These are phyloP conservation scores for Galaxias olidus DNA, from an alignment of 2,797 vertebrate species.

Conservation along the genomic window DNA sequence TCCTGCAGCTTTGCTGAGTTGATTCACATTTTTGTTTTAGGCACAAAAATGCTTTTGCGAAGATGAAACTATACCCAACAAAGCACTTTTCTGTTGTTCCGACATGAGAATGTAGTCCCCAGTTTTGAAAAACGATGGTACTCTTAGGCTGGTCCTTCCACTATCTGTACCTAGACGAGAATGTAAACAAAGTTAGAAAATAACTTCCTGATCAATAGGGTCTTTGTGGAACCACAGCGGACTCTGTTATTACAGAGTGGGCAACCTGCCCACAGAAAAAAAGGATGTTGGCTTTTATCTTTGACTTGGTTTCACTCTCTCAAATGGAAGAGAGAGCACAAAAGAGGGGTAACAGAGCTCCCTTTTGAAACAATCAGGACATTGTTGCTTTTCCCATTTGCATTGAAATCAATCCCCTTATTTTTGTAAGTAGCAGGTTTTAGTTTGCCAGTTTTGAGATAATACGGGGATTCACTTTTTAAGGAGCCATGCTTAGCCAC, in stretches of 20 bases:
- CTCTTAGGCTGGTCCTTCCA: background rate
- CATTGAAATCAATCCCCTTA: slow-evolving; percentile 53
- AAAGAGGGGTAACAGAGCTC: slow-evolving; percentile 41
- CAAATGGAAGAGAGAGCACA: slow-evolving; percentile 42
- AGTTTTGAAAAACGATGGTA: no score
- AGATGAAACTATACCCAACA: no score
- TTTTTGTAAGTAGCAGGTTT: slow-evolving; percentile 24
- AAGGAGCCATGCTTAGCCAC: slow-evolving; percentile 21
- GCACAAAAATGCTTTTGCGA: no score
- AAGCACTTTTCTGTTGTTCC: no score
- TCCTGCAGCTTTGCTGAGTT: no score
- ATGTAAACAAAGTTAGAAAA: slow-evolving; percentile 28
- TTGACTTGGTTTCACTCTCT: slow-evolving; percentile 58
- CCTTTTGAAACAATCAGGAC: slow-evolving; percentile 60
- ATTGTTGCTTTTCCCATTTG: slow-evolving; percentile 61
- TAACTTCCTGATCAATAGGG: slow-evolving; percentile 43
- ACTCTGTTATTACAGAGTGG: slow-evolving; percentile 28
- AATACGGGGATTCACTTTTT: slow-evolving; percentile 27
- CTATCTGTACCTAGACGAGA: background rate
- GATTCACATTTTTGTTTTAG: no score
- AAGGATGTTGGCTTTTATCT: slow-evolving; percentile 52
- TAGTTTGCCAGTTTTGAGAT: slow-evolving; percentile 36
- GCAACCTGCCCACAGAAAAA: slow-evolving; percentile 18
- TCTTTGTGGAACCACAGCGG: slow-evolving; percentile 52
- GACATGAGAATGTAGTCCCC: no score